Base-by-base conservation (phyloP, 2,113 vertebrate genomes). In the Poeciliopsis occidentalis region DNA sequence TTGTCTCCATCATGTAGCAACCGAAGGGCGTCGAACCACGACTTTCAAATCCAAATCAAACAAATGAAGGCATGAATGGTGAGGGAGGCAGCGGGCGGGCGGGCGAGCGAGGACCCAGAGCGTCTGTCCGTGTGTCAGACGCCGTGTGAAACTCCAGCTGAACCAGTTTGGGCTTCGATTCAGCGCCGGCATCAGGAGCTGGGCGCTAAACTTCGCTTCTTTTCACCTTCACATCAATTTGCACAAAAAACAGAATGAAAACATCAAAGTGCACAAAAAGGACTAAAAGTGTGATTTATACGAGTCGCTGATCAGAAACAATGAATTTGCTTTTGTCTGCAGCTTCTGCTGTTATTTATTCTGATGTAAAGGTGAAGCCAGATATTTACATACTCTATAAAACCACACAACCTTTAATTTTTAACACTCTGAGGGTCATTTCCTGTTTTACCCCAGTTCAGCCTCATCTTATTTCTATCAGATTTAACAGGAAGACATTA, bases 41-140 rank as follows among this genome's bases (percentile, higher is more conserved):
- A 83, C 79, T 83, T 91, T 91, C 88, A 79, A 85, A 88, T 84
- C 30, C 75, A 74, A 88, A 88, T 82, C 27, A 77, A 74, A 87
- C 87, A 84, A 87, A 91, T 90, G 79, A 78, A 84, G 81, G 68
- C 67, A 73, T 83, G 84, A 87, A 60, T 83, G 87, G 73, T 84
- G 80, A 66, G 78, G 67, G 69, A 79, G 57, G 72, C 83, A 63
- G 51, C 37, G 15, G 71, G 72, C 24, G 41, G 75, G 54, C 19
- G 41, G 75, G 54, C 4, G 63, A 78, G 29, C 4, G 63, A 78
- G 69, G 75, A 39, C 64, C 1, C 32, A 76, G 70, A 76, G 78
- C 61, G 24, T 86, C 76, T 74, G 68, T 86, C 76, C 74, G 61
- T 79, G 82, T 85, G 81, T n/a, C n/a, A n/a, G n/a, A n/a, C n/a